These are phyloP conservation scores for Agrochola circellaris DNA, from an alignment of 2,888 invertebrate genomes.

Conservation along the genomic window DNA sequence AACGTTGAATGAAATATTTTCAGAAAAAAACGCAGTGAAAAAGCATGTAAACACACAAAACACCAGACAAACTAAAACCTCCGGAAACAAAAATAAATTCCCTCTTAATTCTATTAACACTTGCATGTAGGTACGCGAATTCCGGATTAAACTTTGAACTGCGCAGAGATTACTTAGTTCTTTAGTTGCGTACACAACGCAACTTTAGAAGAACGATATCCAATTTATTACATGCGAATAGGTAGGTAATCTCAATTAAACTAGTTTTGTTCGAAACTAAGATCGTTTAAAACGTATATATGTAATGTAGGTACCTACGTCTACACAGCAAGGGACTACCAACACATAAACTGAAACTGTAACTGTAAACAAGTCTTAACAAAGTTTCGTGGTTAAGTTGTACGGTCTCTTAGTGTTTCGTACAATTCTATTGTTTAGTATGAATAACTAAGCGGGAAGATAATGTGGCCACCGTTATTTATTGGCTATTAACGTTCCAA, in stretches of 20 bases:
- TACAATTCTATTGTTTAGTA: conserved; percentile 78
- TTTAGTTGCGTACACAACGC: conserved; percentile 44
- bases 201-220: conserved; percentile 52
- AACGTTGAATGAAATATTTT: neutral
- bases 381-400: conserved; percentile 87
- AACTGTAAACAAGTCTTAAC: conserved; percentile 87
- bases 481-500: conserved; percentile 59
- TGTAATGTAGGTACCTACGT: conserved; percentile 70
- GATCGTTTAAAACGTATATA: conserved; percentile 79
- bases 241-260: conserved; percentile 74
- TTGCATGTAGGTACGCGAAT: conserved; percentile 9
- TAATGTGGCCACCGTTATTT: conserved; percentile 67
- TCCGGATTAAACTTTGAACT: conserved; percentile 42
- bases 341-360: conserved; percentile 85
- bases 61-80: neutral
- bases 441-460: conserved; percentile 76
- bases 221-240: conserved; percentile 65
- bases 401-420: conserved; percentile 80
- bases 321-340: conserved; percentile 78
- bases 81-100: conserved; percentile 2
- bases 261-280: conserved; percentile 76
- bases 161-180: conserved; percentile 47
- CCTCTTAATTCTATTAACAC: conserved; percentile 29
- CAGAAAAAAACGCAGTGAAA: neutral
- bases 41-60: neutral